Evolutionary conservation across 2,113 vertebrate species (phyloP), one percentile per base, ranked within the genome.

Genomic region (Caranx ignobilis): DNA sequence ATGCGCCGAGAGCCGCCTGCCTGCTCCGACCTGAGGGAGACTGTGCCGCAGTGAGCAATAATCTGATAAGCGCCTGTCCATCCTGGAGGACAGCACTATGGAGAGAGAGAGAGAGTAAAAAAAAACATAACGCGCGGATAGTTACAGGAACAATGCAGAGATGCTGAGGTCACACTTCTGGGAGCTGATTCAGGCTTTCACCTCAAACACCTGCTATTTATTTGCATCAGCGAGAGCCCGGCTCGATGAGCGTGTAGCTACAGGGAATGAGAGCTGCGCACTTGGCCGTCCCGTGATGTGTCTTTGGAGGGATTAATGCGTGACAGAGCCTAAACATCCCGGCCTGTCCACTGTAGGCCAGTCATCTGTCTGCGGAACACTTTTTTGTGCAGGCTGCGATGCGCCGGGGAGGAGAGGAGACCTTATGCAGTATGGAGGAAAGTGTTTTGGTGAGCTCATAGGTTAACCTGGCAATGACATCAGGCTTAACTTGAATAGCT

Each of bases 1-100:
- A 83, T 66, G 75, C 71, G 35, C 59, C 26, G 75, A 65, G 72
- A 78, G 71, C 66, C 21, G 72, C 35, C 41, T 41, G 72, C 35
- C 41, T 41, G 65, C 69, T 71, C 77, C 73, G 21, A 71, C 71
- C 82, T 37, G 76, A 45, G 57, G 69, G 71, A 60, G 71, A 68
- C 73, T 55, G 83, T 92, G 93, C 90, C 93, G 93, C 94, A 94
- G 88, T 94, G 93, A 84, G 67, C 68, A 71, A 71, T 91, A 82
- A 94, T 92, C 91, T 85, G 85, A 91, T 92, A 85, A 87, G 66
- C 73, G 63, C 72, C 11, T 81, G 0, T 73, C 65, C 79, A 55
- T 50, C 82, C 71, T 59, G 41, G 59, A 21, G 77, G 56, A 78
- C 70, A n/a, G 8, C 39, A 32, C 69, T 37, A 7, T 1, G 59